Evolutionary conservation across 2,888 invertebrate species (phyloP), one percentile per base, ranked within the genome.

Genomic region (Rhyacophila evoluta): DNA sequence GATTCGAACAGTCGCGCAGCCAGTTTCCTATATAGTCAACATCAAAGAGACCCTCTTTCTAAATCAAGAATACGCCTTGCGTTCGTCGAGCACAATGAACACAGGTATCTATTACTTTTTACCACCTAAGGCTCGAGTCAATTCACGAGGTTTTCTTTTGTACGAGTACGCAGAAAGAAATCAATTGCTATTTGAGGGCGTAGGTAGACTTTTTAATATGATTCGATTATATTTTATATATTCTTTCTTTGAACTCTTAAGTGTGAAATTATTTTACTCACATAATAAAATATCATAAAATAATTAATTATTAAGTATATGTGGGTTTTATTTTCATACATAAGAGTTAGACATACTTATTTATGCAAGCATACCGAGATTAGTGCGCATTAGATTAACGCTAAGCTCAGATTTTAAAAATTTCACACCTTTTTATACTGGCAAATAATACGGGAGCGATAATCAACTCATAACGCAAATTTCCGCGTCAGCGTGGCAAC

Each of bases 41-140:
- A 55, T 74, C 74, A 74, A 74, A 74, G 74, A 19, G 74, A 19
- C 55, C 19, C 2, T n/a, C 67, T 55, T 55, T 55, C 55, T 55
- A 29, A 74, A 29, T 55, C 67, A 33, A 74, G 67, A 68, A 67
- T 28, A 29, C 29, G 74, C 74, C 55, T 55, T 39, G 39, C 39
- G 39, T 39, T 39, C 39, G 15, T 39, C 15, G 55, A 19, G 19
- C 29, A 55, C 74, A 74, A 55, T 67, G 67, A 74, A 74, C 67
- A 67, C 55, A 29, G 55, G 74, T 74, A 74, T 74, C 74, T 37
- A 15, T 74, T 72, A 72, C 72, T 74, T 55, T 55, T 68, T 28
- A 55, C 55, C 67, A 29, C 28, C 15, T 55, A 5, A 28, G 29
- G 28, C 55, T 74, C 28, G 25, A 74, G 67, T 74, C 74, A 55